Percentiles rank a stretch among this genome's conserved stretches.
These are phyloP conservation scores for Prionace glauca DNA, from an alignment of 2,797 vertebrate genomes.

Conservation along the genomic window DNA sequence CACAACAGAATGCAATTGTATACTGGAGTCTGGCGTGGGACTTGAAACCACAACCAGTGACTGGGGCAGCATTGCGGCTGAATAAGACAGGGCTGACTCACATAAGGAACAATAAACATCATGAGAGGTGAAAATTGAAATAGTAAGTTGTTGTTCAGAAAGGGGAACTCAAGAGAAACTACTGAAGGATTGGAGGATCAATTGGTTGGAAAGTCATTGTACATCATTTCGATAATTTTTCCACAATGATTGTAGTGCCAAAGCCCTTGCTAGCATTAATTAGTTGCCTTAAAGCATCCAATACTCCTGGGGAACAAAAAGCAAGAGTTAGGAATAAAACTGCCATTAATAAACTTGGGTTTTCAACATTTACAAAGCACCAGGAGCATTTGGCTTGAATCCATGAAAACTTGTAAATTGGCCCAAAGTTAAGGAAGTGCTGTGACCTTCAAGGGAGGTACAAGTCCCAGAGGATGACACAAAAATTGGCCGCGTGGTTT, in stretches of 20 bases:
- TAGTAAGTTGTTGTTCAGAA: background rate
- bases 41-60: background rate
- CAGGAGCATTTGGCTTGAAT: background rate
- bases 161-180: background rate
- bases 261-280: background rate
- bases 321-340: background rate
- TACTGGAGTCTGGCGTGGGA: background rate
- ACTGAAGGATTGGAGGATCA: background rate
- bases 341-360: background rate
- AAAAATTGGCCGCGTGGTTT: too few relatives aligned
- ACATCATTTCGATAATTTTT: background rate
- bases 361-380: background rate
- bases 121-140: background rate
- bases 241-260: background rate
- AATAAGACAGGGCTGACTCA: background rate
- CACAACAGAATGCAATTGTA: background rate
- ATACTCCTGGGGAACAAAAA: background rate
- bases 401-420: background rate
- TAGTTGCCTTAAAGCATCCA: background rate
- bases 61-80: too few relatives aligned
- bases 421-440: background rate
- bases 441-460: background rate
- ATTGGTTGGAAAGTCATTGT: background rate
- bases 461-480: background rate
- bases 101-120: background rate